Conservation (phyloP, 2,113 vertebrate species). For the Lycaon pictus region DNA sequence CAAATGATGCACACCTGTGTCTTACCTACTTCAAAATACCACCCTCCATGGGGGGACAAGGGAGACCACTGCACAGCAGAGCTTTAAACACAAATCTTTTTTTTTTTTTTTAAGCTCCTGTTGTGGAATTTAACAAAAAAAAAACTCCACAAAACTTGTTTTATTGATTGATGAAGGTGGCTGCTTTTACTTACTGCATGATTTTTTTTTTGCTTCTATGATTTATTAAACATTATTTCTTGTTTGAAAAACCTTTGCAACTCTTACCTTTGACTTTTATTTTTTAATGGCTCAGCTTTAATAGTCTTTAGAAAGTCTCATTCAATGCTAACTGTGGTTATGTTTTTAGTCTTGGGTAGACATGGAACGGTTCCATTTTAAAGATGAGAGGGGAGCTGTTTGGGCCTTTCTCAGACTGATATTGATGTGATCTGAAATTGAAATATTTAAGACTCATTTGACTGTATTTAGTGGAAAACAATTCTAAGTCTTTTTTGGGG, state of each 20-base stretch:
- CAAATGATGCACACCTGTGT: slow-evolving; percentile 64
- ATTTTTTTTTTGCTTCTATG: not conserved
- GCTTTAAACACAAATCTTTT: slow-evolving; percentile 48
- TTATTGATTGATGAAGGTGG: slow-evolving; percentile 26
- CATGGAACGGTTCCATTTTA: not conserved
- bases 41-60: slow-evolving; percentile 24
- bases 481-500: not conserved
- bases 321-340: slow-evolving; percentile 38
- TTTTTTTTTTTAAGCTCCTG: slow-evolving; percentile 50
- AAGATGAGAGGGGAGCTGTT: not conserved
- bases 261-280: slow-evolving; percentile 70
- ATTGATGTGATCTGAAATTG: not conserved
- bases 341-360: slow-evolving; percentile 28
- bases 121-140: slow-evolving; percentile 49
- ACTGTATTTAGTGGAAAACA: slow-evolving; percentile 39
- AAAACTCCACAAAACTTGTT: not conserved
- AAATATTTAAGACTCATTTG: slow-evolving; percentile 44
- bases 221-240: slow-evolving; percentile 69
- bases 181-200: not conserved
- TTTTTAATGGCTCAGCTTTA: slow-evolving; percentile 52
- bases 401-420: not conserved
- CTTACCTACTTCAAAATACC: slow-evolving; percentile 74
- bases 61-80: slow-evolving; percentile 22
- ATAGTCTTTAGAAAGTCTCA: slow-evolving; percentile 52
- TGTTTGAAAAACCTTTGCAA: slow-evolving; percentile 65